Evolutionary conservation across 2,888 invertebrate genomes (phyloP).

Genomic region (Catocala sponsa): DNA sequence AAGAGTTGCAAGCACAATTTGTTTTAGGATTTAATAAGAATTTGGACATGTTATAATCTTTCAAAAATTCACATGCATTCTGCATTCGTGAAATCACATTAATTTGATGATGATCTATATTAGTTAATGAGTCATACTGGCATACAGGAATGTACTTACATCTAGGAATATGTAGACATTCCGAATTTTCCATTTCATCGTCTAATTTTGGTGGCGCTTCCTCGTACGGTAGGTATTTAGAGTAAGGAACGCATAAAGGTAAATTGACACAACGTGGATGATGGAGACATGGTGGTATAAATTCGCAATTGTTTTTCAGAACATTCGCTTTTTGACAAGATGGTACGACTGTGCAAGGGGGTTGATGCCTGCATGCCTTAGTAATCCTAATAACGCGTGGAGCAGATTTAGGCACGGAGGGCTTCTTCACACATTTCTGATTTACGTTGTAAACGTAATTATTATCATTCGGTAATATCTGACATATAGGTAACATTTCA

Average conservation of each 20-base stretch:
- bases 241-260: conserved; percentile 75
- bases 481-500: conserved; percentile 75
- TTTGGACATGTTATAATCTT: conserved; percentile 51
- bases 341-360: conserved; percentile 81
- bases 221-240: conserved; percentile 69
- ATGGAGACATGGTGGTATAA: conserved; percentile 76
- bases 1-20: conserved; percentile 44
- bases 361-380: conserved; percentile 81
- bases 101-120: conserved; percentile 55
- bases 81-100: conserved; percentile 55
- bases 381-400: conserved; percentile 74
- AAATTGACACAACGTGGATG: conserved; percentile 79
- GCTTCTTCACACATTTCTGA: conserved; percentile 56
- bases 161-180: conserved; percentile 56
- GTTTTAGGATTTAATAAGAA: conserved; percentile 58
- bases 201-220: conserved; percentile 55
- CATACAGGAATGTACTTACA: conserved; percentile 62
- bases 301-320: conserved; percentile 76
- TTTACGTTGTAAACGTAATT: conserved; percentile 51
- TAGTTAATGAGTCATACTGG: conserved; percentile 58
- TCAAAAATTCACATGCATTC: conserved; percentile 60
- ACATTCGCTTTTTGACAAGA: conserved; percentile 78
- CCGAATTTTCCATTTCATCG: conserved; percentile 53
- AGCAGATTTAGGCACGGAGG: conserved; percentile 50
- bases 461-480: conserved; percentile 69